A percentile compares a stretch with the other conserved stretches of the same genome.
phyloP scores from a whole-genome alignment of 2,797 vertebrate species.

The Chrysocyon brachyurus region DNA sequence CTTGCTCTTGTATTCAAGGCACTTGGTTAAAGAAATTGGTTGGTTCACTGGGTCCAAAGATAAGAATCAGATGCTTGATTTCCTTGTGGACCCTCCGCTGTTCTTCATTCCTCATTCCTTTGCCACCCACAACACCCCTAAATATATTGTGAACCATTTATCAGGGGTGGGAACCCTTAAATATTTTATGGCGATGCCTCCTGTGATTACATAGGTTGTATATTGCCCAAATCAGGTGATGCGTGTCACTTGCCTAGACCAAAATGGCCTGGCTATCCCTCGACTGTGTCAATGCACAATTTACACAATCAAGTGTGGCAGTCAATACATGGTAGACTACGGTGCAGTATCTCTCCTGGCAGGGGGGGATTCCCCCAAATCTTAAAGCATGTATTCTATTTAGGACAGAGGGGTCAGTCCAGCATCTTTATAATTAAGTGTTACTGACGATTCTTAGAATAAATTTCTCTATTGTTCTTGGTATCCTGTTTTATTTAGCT shows the following conservation, averaged over 20 bases:
- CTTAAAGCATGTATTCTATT: background rate
- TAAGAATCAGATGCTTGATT: background rate
- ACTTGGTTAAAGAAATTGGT: background rate
- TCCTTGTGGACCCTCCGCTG: background rate
- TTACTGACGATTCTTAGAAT: background rate
- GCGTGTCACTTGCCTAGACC: background rate
- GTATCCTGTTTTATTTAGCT: conserved; percentile 18
- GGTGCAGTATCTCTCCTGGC: background rate
- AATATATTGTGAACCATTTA: background rate
- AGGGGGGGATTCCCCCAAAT: background rate
- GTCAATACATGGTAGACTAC: background rate
- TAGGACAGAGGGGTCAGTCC: background rate
- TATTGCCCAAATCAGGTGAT: background rate
- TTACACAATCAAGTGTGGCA: background rate
- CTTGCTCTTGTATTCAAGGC: background rate
- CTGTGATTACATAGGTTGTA: background rate
- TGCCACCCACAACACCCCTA: background rate
- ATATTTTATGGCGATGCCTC: background rate
- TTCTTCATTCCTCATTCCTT: background rate
- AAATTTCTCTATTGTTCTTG: background rate
- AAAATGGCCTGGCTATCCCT: background rate
- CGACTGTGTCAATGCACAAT: background rate
- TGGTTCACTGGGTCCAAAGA: conserved; percentile 15
- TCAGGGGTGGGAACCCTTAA: background rate
- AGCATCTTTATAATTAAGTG: conserved; percentile 18